Evolutionary conservation across 2,797 vertebrate genomes (phyloP), one percentile per base, ranked within the genome.

Genomic region (Acanthiza pusilla): DNA sequence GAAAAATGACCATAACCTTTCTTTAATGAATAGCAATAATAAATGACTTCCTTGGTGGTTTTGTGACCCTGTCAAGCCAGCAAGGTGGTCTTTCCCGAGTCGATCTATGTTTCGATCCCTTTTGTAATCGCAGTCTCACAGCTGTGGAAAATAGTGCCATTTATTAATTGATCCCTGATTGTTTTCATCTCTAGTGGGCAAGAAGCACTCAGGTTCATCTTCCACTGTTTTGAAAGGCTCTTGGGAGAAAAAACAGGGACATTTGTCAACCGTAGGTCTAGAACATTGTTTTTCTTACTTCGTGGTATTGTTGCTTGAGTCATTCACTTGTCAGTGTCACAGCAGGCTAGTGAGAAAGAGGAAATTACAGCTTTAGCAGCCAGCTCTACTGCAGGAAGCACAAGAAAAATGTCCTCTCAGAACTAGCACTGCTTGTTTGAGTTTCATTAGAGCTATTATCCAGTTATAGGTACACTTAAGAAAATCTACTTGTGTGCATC

Each of bases 141-240:
- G 97, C 68, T 96, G 71, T 79, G n/a, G 95, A 93, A 95, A 96
- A 92, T 70, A 94, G 67, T 27, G 63, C 40, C 32, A 81, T 83
- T 87, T 82, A 91, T 98, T 98, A 98, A 98, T 98, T 98, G 98
- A 98, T 98, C 97, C 96, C 97, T 97, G 98, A 96, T 96, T 98
- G 98, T 98, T 98, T 98, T 98, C 98, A 98, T 98, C 97, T 98
- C 98, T 97, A 98, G 97, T 97, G 96, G 36, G 79, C 94, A 97
- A 98, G 97, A 97, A 98, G 97, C 97, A 97, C 94, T 98, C 97
- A 97, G 91, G 96, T 95, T 96, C 96, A 98, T 98, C 97, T 98
- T 98, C 95, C 91, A 96, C 90, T 98, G 96, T 98, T 98, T 97
- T 97, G 96, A 97, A 97, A 96, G 95, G 96, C 97, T 98, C 96